Percentiles rank a stretch among this genome's conserved stretches.
phyloP scores from a whole-genome alignment of 1,140 invertebrate genomes.

The Bombus pyrosoma region DNA sequence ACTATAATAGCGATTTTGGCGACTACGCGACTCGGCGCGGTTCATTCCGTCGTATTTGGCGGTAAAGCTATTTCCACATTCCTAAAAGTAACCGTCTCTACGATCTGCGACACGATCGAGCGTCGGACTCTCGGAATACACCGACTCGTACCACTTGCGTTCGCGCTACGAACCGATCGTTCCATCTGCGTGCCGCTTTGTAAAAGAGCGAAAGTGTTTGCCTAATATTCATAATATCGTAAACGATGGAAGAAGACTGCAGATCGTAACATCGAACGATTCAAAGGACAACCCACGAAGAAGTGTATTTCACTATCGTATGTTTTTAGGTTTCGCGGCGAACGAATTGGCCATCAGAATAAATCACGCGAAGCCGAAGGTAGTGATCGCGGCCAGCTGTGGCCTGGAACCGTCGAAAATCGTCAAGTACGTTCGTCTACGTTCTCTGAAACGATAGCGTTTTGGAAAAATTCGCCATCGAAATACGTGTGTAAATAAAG shows the following conservation, averaged over 20 bases:
- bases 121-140: not conserved
- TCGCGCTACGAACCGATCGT: no score
- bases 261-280: not conserved
- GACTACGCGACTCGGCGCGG: conserved; percentile 90
- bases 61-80: conserved; percentile 82
- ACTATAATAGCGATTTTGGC: conserved; percentile 93
- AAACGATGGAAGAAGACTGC: no score
- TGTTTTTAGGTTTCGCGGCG: conserved; percentile 90
- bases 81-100: fast-evolving
- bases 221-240: not conserved
- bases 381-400: conserved; percentile 94
- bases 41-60: conserved; percentile 95
- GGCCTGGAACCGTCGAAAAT: conserved; percentile 94
- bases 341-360: conserved; percentile 93
- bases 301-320: no score
- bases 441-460: not conserved
- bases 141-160: not conserved
- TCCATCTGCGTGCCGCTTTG: fast-evolving
- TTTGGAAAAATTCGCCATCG: not conserved
- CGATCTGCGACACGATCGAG: not conserved
- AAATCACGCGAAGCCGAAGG: conserved; percentile 92
- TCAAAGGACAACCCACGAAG: fast-evolving
- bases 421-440: conserved; percentile 84
- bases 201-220: fast-evolving
- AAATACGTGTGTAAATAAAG: no score